These are phyloP conservation scores for Anabas testudineus DNA, from an alignment of 2,797 vertebrate species.

Conservation along the genomic window DNA sequence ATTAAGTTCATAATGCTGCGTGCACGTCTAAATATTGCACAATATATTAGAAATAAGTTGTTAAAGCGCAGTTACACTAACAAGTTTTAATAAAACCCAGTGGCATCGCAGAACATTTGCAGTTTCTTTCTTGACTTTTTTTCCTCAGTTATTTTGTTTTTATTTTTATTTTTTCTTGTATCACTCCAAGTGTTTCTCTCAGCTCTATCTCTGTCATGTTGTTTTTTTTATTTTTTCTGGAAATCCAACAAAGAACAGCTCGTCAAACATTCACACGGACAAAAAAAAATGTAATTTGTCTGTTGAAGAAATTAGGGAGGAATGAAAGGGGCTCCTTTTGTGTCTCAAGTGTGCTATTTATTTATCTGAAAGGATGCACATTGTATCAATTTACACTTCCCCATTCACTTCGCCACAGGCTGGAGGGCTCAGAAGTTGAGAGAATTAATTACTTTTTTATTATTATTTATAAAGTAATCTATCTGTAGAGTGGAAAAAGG, in stretches of 20 bases:
- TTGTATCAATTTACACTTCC: slow-evolving; percentile 92
- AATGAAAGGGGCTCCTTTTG: slow-evolving; percentile 83
- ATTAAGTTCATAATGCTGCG: background rate
- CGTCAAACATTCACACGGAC: slow-evolving; percentile 81
- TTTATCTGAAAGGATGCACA: slow-evolving; percentile 99
- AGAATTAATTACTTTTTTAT: slow-evolving; percentile 99
- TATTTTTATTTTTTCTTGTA: slow-evolving; percentile 30
- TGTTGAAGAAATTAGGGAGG: slow-evolving; percentile 83
- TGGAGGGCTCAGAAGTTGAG: slow-evolving; percentile 93
- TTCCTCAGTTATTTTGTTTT: background rate
- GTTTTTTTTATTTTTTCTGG: slow-evolving; percentile 66
- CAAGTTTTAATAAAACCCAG: slow-evolving; percentile 1
- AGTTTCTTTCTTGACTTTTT: slow-evolving; percentile 7
- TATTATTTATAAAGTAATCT: slow-evolving; percentile 96
- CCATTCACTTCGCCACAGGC: slow-evolving; percentile 89
- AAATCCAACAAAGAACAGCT: slow-evolving; percentile 79
- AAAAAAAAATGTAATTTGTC: slow-evolving; percentile 83
- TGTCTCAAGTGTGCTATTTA: slow-evolving; percentile 81
- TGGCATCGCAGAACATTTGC: slow-evolving; percentile 6
- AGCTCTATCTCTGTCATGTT: slow-evolving; percentile 44
- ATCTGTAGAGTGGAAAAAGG: slow-evolving; percentile 75
- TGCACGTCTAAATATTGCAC: background rate
- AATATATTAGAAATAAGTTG: slow-evolving; percentile 3
- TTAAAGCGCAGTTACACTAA: slow-evolving; percentile 4
- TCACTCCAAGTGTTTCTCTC: slow-evolving; percentile 36